phyloP scores from a whole-genome alignment of 2,113 vertebrate genomes.

The Notothenia coriiceps region DNA sequence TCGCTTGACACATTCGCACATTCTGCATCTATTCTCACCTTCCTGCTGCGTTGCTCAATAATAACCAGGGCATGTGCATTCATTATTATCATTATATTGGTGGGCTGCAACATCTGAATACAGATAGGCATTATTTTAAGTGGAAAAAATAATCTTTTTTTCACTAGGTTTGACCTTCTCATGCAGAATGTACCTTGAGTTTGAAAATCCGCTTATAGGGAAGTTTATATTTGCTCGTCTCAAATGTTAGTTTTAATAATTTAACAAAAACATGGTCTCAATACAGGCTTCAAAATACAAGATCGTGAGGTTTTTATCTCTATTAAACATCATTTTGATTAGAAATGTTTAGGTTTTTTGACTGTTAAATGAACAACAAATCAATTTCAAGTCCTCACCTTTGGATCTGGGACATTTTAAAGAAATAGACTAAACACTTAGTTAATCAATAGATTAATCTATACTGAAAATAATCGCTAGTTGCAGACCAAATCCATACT shows the following conservation, averaged over 20 bases:
- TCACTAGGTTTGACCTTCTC: background rate
- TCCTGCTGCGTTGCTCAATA: background rate
- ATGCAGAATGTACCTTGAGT: background rate
- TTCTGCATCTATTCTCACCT: conserved; percentile 11
- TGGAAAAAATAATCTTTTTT: background rate
- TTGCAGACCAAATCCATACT: background rate
- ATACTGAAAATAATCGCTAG: background rate
- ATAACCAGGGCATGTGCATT: conserved; percentile 20
- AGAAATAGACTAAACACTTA: background rate
- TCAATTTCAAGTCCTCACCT: background rate
- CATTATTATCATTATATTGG: conserved; percentile 17
- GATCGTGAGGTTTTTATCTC: background rate
- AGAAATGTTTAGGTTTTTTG: background rate
- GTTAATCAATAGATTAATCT: background rate
- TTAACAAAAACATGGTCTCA: background rate
- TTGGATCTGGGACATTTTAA: background rate
- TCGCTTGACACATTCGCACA: background rate
- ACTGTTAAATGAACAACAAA: background rate
- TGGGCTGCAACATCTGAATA: background rate
- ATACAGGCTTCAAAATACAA: background rate
- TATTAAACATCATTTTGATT: background rate
- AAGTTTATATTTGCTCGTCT: background rate
- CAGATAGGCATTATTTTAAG: background rate
- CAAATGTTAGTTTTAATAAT: too few species aligned
- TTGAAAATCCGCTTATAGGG: background rate